Conservation (phyloP, 2,113 vertebrate genomes). For the Antechinus stuartii region DNA sequence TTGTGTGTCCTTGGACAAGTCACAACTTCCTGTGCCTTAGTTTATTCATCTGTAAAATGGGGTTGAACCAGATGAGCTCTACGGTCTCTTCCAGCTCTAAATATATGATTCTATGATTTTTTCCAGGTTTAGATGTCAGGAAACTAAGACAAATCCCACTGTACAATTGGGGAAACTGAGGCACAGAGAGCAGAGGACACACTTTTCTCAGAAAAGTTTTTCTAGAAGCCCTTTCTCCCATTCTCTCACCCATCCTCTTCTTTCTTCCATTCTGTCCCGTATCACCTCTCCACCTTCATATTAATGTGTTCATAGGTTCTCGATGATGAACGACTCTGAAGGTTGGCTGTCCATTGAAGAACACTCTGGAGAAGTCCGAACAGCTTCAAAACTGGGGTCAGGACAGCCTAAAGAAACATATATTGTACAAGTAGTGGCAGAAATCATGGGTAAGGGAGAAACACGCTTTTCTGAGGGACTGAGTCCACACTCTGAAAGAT, state of each 20-base stretch:
- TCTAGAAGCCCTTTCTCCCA: background rate
- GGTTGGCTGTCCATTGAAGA: constrained; percentile 88
- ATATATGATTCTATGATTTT: background rate
- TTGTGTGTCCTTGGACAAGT: background rate
- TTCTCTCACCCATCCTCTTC: background rate
- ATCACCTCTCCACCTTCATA: background rate
- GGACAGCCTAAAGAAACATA: constrained; percentile 87
- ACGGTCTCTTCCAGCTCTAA: background rate
- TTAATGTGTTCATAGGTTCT: constrained; percentile 84
- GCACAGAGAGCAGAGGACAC: background rate
- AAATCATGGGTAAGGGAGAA: constrained; percentile 84
- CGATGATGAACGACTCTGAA: constrained; percentile 87
- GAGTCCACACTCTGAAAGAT: background rate
- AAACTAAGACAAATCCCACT: background rate
- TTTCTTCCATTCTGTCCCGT: background rate
- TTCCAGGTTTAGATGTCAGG: background rate
- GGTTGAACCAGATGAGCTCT: background rate
- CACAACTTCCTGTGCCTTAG: background rate
- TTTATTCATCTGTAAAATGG: background rate
- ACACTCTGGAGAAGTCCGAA: constrained; percentile 87
- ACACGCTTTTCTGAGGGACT: background rate
- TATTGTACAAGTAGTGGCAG: constrained; percentile 87
- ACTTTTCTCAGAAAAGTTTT: background rate
- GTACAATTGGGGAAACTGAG: background rate
- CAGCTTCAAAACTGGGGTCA: constrained; percentile 84